Evolutionary conservation across 2,797 vertebrate species (phyloP).

Genomic region (Neopelma chrysocephalum): DNA sequence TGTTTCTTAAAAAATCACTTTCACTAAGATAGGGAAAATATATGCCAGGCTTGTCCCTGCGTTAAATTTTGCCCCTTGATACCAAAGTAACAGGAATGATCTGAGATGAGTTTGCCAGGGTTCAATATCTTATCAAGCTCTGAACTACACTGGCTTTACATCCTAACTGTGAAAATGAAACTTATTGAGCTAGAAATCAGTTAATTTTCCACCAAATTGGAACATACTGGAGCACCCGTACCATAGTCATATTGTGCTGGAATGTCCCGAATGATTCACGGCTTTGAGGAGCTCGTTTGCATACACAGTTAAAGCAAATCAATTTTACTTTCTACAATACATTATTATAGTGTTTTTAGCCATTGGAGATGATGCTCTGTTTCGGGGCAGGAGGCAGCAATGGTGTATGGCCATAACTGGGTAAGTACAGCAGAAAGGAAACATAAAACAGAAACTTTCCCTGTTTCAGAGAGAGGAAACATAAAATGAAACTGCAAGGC

Average conservation of each 20-base stretch:
- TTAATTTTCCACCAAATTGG: not conserved
- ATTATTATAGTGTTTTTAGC: not conserved
- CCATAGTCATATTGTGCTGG: accelerated
- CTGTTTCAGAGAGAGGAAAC: not conserved
- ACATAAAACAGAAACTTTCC: not conserved
- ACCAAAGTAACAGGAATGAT: not conserved
- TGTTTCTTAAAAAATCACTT: not conserved
- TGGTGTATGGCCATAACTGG: accelerated
- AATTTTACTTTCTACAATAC: not conserved
- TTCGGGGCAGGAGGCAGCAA: not conserved
- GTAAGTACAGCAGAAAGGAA: not conserved
- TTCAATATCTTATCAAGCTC: not conserved
- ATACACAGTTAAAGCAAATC: not conserved
- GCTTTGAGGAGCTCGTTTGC: not conserved
- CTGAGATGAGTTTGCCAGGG: not conserved
- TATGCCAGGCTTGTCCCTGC: not conserved
- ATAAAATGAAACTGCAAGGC: not conserved
- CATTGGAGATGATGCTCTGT: not conserved
- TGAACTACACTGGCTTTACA: not conserved
- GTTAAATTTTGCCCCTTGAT: not conserved
- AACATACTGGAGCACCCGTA: not conserved
- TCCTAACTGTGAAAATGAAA: not conserved
- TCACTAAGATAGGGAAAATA: not conserved
- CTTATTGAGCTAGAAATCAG: not conserved
- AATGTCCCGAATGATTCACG: not conserved